A percentile compares a stretch with the other conserved stretches of the same genome.
phyloP scores from a whole-genome alignment of 2,113 vertebrate genomes.

The Propithecus coquereli region DNA sequence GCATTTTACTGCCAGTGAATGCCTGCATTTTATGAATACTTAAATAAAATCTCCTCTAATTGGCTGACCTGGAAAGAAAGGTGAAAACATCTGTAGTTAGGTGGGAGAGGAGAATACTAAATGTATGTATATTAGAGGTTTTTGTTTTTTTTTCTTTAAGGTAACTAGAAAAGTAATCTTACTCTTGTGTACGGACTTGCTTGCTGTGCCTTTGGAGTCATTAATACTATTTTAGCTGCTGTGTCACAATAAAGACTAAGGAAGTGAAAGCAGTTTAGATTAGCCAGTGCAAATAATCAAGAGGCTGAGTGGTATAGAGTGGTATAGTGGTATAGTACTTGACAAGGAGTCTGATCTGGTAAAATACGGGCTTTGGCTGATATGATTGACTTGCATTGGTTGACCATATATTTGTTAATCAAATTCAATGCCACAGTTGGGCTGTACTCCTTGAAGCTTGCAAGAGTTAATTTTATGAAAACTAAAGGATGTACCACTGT shows the following conservation, averaged over 20 bases:
- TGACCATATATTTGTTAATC: background rate
- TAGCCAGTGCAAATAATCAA: background rate
- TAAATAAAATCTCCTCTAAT: constrained; percentile 65
- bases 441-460: background rate
- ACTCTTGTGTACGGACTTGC: accelerated
- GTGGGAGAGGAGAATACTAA: background rate
- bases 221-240: background rate
- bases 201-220: background rate
- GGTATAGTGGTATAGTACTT: accelerated
- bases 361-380: background rate
- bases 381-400: background rate
- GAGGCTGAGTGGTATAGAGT: accelerated
- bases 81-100: background rate
- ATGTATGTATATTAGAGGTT: background rate
- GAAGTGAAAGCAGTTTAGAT: background rate
- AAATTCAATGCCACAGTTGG: background rate
- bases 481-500: constrained; percentile 18
- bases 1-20: constrained; percentile 62
- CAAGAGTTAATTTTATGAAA: constrained; percentile 37
- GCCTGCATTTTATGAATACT: constrained; percentile 69
- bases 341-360: background rate
- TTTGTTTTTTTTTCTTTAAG: background rate
- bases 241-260: background rate
- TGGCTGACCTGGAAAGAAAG: constrained; percentile 55
- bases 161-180: background rate